A percentile compares a stretch with the other conserved stretches of the same genome.
Conservation (phyloP, 2,797 vertebrate genomes). For the Numenius phaeopus region DNA sequence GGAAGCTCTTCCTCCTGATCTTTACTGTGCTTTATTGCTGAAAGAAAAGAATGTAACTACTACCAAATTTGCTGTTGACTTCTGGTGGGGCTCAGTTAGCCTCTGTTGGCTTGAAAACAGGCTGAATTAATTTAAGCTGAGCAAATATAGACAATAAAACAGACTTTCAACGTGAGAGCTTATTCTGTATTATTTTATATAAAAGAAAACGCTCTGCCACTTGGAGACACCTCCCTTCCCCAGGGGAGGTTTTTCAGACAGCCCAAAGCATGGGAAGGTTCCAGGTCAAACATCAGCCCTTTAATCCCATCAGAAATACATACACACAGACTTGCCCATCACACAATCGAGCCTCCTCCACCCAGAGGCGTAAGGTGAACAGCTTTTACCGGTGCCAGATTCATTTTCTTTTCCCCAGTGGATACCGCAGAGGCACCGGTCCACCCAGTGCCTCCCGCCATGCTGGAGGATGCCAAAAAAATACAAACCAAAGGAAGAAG, state of each 20-base stretch:
- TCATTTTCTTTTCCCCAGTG: not conserved
- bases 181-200: constrained; percentile 30
- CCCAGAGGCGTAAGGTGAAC: not conserved
- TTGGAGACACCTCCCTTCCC: constrained; percentile 7
- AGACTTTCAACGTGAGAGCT: constrained; percentile 8
- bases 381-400: not conserved
- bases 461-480: not conserved
- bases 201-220: constrained; percentile 14
- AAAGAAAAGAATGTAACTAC: constrained; percentile 45
- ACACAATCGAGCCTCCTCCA: not conserved
- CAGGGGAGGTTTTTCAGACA: not conserved
- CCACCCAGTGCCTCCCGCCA: not conserved
- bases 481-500: not conserved
- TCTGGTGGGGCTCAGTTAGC: constrained; percentile 23
- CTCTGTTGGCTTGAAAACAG: constrained; percentile 21
- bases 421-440: not conserved
- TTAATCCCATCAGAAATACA: not conserved
- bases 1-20: not conserved
- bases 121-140: constrained; percentile 41
- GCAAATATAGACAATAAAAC: constrained; percentile 40
- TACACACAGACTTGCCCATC: not conserved
- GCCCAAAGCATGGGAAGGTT: not conserved
- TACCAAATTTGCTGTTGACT: constrained; percentile 49
- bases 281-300: constrained; percentile 28
- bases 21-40: constrained; percentile 19